Evolutionary conservation across 2,888 invertebrate genomes (phyloP), one percentile per base, ranked within the genome.

Genomic region (Isoperla grammatica): DNA sequence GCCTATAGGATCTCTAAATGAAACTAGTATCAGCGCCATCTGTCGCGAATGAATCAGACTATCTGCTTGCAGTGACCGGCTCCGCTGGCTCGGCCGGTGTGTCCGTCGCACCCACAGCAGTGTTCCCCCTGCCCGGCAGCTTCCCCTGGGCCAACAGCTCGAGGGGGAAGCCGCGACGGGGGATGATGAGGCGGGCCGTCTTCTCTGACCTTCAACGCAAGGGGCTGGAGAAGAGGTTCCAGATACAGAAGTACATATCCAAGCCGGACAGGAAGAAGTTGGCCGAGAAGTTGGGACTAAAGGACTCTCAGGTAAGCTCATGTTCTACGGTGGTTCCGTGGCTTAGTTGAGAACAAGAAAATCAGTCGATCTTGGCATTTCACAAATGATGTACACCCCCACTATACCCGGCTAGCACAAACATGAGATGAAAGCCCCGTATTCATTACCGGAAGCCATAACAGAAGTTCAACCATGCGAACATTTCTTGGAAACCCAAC

Each of bases 241-340:
- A 95, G 74, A 86, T 94, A 56, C 97, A 97, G 77, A 97, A 97
- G 76, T 98, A 98, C 78, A 98, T 98, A 74, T 95, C 95, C 72
- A 98, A 98, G 74, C 97, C 97, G 0, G 98, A 98, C 75, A 81
- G 98, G 74, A 97, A 96, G 81, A 95, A 96, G 71, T 78, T 98
- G 64, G 97, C 98, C 0, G 95, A 95, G 73, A 93, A 95, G 74
- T 81, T 98, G 54, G 96, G 95, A 9, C 81, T 98, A 11, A 97
- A 97, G 73, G 97, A 98, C 71, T 96, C 96, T 65, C 97, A 97
- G 89, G 97, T 96, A 70, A 78, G 80, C 65, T 2, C 19, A 57
- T 50, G 8, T 40, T 48, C 35, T 5, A 40, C 29, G n/a, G n/a
- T n/a, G n/a, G n/a, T n/a, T n/a, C n/a, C n/a, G n/a, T n/a, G n/a